Evolutionary conservation across 2,888 invertebrate species (phyloP).

Genomic region (Fabriciana adippe): DNA sequence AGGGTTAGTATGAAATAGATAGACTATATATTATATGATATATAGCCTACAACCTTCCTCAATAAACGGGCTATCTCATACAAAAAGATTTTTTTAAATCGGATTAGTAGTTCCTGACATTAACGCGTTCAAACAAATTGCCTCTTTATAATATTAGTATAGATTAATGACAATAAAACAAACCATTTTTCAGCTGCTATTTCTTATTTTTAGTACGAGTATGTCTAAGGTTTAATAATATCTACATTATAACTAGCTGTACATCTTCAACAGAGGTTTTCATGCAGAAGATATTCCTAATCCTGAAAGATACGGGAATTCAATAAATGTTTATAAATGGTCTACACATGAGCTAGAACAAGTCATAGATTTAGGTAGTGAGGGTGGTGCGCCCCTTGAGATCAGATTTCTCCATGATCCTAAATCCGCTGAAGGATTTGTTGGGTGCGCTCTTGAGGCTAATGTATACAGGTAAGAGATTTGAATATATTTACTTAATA

Average conservation of each 20-base stretch:
- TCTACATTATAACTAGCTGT: not conserved
- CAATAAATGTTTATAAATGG: conserved; percentile 95
- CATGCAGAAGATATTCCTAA: conserved; percentile 74
- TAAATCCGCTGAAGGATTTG: conserved; percentile 91
- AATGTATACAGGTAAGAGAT: conserved; percentile 88
- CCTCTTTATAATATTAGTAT: too few relatives aligned
- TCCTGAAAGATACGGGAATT: conserved; percentile 88
- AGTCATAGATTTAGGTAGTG: conserved; percentile 91
- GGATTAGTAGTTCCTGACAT: too few relatives aligned
- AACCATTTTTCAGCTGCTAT: too few relatives aligned
- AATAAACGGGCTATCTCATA: too few relatives aligned
- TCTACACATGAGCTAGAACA: conserved; percentile 89
- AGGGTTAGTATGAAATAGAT: too few relatives aligned
- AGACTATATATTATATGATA: too few relatives aligned
- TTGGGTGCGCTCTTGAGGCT: conserved; percentile 93
- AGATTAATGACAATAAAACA: too few relatives aligned
- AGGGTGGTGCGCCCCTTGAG: conserved; percentile 95
- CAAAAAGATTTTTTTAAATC: too few relatives aligned
- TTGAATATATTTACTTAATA: conserved; percentile 46
- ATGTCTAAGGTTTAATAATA: not conserved
- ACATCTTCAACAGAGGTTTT: conserved; percentile 73
- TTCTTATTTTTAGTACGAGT: too few relatives aligned
- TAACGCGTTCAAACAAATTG: too few relatives aligned
- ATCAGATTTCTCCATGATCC: conserved; percentile 97
- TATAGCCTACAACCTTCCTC: too few relatives aligned